Base-by-base conservation (phyloP, 2,888 invertebrate species). In the Acrobasis consociella region DNA sequence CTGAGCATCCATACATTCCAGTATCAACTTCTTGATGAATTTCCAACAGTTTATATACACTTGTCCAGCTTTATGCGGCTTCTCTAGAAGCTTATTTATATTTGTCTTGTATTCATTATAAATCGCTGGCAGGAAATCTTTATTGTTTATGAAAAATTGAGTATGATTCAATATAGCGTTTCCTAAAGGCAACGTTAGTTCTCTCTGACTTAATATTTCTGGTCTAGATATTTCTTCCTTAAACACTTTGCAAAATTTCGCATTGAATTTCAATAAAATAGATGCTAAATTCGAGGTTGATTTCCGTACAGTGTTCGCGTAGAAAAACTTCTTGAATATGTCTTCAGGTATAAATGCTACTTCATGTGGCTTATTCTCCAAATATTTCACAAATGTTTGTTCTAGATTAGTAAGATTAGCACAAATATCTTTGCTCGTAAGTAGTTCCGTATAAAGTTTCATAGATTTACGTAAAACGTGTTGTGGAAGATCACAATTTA, bases 31-130 rank as follows among this genome's bases (percentile, higher is more conserved):
- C 9, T 87, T 86, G 37, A 95, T 90, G n/a, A 94, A 93, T 61
- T 86, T 79, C 64, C 94, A 91, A 77, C 95, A 94, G 62, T 93
- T 93, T 52, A 94, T 85, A 69, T 95, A 95, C 60, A 95, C 93
- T 69, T 94, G 94, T 0, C 95, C 94, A 5, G 94, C 94, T 85
- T 96, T 96, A 66, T 95, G 94, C 0, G 95, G 96, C 75, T 95
- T 95, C 72, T 95, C 94, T 51, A 96, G 83, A 65, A 94, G 89
- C 80, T 95, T 94, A 59, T 89, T 80, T 46, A 97, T 93, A 67
- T 95, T 94, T 0, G 91, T 83, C 80, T 95, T 94, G 69, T 95
- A 94, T 72, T 94, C 91, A 53, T 93, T 85, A 73, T 93, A 95
- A 62, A 96, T 86, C 59, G 83, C 89, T 22, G 78, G 74, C 5